Percentiles rank a stretch among this genome's conserved stretches.
phyloP scores from a whole-genome alignment of 2,113 vertebrate species.

The Jacana jacana region DNA sequence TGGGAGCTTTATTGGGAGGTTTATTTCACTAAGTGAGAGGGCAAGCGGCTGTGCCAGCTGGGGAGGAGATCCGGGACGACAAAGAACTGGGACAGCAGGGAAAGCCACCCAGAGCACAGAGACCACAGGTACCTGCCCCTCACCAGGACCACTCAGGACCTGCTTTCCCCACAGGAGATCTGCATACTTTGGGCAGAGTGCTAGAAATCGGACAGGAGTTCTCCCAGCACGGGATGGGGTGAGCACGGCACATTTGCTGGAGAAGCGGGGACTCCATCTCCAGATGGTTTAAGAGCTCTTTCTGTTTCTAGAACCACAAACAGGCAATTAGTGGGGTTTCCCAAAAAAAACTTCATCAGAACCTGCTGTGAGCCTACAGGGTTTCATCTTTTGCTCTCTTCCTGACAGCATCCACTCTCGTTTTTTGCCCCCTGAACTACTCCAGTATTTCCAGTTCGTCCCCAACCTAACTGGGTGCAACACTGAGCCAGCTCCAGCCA shows the following conservation, averaged over 20 bases:
- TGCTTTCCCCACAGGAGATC: background rate
- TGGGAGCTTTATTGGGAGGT: conserved; percentile 47
- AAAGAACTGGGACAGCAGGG: background rate
- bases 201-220: background rate
- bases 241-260: background rate
- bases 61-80: background rate
- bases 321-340: background rate
- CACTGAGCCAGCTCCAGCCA: background rate
- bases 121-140: background rate
- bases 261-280: background rate
- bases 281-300: background rate
- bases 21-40: conserved; percentile 23
- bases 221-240: rapidly evolving
- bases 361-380: background rate
- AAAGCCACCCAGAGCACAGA: background rate
- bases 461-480: rapidly evolving
- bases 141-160: background rate
- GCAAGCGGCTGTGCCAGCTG: background rate
- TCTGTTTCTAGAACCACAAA: background rate
- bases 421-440: rapidly evolving
- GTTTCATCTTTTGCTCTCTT: background rate
- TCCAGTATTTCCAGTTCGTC: background rate
- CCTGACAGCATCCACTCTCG: background rate
- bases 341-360: background rate
- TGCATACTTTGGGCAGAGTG: background rate